Percentiles rank a stretch among this genome's conserved stretches.
Evolutionary conservation across 2,113 vertebrate species (phyloP).

Genomic region (Vulpes ferrilata): DNA sequence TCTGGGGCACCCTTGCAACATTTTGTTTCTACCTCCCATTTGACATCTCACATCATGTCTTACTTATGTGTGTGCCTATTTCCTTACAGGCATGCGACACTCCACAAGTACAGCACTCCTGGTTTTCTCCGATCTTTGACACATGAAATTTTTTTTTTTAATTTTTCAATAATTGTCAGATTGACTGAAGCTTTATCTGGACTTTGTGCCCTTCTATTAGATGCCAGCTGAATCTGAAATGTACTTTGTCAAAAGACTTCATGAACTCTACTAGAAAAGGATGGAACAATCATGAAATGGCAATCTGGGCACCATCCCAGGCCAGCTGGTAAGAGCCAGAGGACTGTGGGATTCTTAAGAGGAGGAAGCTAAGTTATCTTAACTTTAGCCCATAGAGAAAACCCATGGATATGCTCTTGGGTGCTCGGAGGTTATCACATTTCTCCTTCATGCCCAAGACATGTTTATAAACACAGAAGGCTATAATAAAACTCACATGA

Average conservation of each 20-base stretch:
- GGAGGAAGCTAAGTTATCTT: conserved; percentile 21
- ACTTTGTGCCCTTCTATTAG: neutral
- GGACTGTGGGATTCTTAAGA: neutral
- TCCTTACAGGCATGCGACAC: neutral
- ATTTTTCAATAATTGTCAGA: neutral
- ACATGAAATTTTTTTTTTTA: neutral
- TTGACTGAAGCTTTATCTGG: neutral
- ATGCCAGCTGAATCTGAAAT: neutral
- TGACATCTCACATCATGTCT: neutral
- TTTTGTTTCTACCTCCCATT: neutral
- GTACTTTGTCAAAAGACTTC: neutral
- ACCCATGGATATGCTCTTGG: conserved; percentile 23
- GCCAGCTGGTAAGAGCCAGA: neutral
- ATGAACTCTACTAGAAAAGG: neutral
- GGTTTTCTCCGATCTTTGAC: neutral
- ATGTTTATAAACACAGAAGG: conserved; percentile 75
- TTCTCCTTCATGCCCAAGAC: conserved; percentile 65
- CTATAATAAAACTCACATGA: conserved; percentile 75
- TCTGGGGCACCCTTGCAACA: neutral
- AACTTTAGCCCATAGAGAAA: conserved; percentile 37
- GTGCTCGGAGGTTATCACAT: conserved; percentile 53
- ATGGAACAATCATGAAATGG: neutral
- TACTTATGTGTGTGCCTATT: neutral
- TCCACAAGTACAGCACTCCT: neutral
- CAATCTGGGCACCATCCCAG: neutral